A percentile compares a stretch with the other conserved stretches of the same genome.
Conservation (phyloP, 2,888 invertebrate species). For the Protodeltote pygarga region DNA sequence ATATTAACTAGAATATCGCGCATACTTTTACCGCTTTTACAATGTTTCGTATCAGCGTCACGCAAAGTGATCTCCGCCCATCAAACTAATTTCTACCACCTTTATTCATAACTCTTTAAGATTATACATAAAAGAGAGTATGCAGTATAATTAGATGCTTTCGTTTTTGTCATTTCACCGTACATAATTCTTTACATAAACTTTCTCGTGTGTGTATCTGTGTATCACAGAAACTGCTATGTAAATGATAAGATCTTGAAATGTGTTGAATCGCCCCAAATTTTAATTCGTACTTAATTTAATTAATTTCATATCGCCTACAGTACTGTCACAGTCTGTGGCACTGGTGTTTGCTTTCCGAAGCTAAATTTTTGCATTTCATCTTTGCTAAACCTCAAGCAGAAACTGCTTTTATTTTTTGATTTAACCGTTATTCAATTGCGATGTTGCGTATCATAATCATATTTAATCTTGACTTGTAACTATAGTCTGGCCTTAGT, state of each 20-base stretch:
- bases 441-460: conserved; percentile 24
- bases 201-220: conserved; percentile 41
- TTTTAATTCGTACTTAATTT: conserved; percentile 7
- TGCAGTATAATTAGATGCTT: conserved; percentile 65
- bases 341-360: conserved; percentile 1
- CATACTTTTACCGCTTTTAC: conserved; percentile 37
- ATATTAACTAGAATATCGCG: conserved; percentile 24
- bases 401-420: conserved; percentile 13
- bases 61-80: conserved; percentile 49
- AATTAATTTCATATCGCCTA: conserved; percentile 2
- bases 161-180: conserved; percentile 58
- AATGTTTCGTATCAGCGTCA: conserved; percentile 45
- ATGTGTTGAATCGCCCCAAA: conserved; percentile 10
- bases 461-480: conserved; percentile 54
- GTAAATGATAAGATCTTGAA: conserved; percentile 32
- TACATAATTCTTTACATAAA: conserved; percentile 40
- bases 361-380: conserved; percentile 1
- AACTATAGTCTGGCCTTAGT: conserved; percentile 47
- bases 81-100: conserved; percentile 44
- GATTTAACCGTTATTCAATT: too few relatives aligned
- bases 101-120: conserved; percentile 56
- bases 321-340: conserved; percentile 17
- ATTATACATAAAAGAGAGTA: conserved; percentile 60
- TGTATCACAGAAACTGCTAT: conserved; percentile 16
- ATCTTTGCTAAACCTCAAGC: neutral